phyloP scores from a whole-genome alignment of 1,140 invertebrate species.

The Cydia amplana region DNA sequence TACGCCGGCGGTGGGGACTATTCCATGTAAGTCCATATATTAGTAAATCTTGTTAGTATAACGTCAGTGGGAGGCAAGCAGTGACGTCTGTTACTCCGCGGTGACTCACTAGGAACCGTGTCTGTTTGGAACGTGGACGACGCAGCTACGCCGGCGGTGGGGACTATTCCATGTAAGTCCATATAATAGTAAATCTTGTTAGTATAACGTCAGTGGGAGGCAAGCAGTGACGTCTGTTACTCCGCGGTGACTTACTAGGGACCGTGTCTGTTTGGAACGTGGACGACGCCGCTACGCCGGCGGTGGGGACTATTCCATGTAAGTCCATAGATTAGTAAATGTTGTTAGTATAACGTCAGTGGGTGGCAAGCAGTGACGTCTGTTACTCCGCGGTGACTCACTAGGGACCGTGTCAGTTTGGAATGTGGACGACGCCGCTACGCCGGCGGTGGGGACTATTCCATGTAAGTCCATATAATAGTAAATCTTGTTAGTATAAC shows the following conservation, averaged over 20 bases:
- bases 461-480: slow-evolving; percentile 54
- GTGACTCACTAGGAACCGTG: slow-evolving; percentile 94
- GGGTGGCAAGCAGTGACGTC: slow-evolving; percentile 62
- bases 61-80: slow-evolving; percentile 63
- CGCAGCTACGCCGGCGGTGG: slow-evolving; percentile 71
- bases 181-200: slow-evolving; percentile 28
- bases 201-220: slow-evolving; percentile 34
- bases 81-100: slow-evolving; percentile 88
- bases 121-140: slow-evolving; percentile 94
- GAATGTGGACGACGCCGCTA: slow-evolving; percentile 89
- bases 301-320: slow-evolving; percentile 52
- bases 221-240: slow-evolving; percentile 84
- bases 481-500: no score
- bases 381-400: slow-evolving; percentile 93
- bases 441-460: slow-evolving; percentile 48
- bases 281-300: slow-evolving; percentile 83
- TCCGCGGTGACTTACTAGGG: slow-evolving; percentile 95
- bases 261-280: slow-evolving; percentile 93
- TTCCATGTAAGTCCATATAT: slow-evolving; percentile 55
- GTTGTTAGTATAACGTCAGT: no score
- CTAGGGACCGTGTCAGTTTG: slow-evolving; percentile 93
- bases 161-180: slow-evolving; percentile 55
- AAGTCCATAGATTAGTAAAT: slow-evolving; percentile 43
- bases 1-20: slow-evolving; percentile 47
- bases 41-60: no score